These are phyloP conservation scores for Thecocarcelia acutangulata DNA, from an alignment of 2,888 invertebrate species.

Conservation along the genomic window DNA sequence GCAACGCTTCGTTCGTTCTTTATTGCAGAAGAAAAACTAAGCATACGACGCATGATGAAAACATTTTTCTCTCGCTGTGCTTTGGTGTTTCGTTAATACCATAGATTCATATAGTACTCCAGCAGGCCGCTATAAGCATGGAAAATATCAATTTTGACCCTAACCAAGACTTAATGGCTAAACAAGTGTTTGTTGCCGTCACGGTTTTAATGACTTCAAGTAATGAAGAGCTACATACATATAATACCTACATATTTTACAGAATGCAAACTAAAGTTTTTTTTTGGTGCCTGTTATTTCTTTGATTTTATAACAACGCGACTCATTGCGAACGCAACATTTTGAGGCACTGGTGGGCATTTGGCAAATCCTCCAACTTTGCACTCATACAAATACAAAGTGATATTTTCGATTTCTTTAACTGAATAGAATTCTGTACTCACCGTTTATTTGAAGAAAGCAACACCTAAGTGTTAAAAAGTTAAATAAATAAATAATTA, in stretches of 20 bases:
- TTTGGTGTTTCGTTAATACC: conserved; percentile 76
- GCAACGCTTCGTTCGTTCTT: conserved; percentile 74
- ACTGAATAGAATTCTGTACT: conserved; percentile 10
- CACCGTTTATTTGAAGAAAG: not conserved
- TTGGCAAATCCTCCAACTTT: conserved; percentile 78
- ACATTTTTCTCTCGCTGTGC: conserved; percentile 77
- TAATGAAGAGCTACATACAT: conserved; percentile 34
- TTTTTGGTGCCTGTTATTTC: conserved; percentile 77
- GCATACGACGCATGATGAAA: conserved; percentile 73
- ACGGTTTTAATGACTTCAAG: conserved; percentile 77
- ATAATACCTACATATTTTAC: not conserved
- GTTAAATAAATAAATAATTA: not conserved
- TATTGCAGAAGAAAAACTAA: conserved; percentile 74
- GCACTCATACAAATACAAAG: conserved; percentile 74
- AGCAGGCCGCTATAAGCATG: conserved; percentile 78
- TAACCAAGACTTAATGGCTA: conserved; percentile 73
- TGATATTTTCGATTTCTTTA: conserved; percentile 76
- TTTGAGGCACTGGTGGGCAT: conserved; percentile 80
- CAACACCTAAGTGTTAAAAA: not conserved
- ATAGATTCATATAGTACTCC: conserved; percentile 77
- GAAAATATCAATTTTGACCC: conserved; percentile 76
- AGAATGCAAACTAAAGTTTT: not conserved
- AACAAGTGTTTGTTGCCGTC: conserved; percentile 75
- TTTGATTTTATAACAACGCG: conserved; percentile 79
- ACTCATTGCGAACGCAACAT: conserved; percentile 75